Conservation (phyloP, 2,888 invertebrate species). For the Morinoia aosen region DNA sequence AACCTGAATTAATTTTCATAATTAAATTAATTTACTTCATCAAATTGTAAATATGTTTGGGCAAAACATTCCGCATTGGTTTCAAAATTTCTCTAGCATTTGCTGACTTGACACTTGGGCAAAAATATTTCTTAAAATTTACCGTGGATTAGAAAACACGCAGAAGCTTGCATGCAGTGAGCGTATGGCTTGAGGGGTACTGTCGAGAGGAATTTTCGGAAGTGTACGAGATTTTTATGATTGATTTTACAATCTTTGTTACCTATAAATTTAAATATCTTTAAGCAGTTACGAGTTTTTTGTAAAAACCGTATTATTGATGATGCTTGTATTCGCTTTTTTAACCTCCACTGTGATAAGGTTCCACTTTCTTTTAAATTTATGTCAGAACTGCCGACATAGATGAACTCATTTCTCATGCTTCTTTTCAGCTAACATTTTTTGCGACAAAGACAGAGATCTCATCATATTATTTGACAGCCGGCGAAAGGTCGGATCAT, state of each 20-base stretch:
- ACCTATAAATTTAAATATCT: neutral
- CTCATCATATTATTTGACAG: neutral
- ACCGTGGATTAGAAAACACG: too few species aligned
- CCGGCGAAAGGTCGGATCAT: neutral
- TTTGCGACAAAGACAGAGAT: neutral
- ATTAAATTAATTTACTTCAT: too few species aligned
- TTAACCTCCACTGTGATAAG: neutral
- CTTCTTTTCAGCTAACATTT: neutral
- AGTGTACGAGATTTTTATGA: too few species aligned
- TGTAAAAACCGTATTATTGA: neutral
- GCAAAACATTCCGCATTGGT: too few species aligned
- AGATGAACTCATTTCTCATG: neutral
- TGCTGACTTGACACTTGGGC: too few species aligned
- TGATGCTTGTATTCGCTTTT: neutral
- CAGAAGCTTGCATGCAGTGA: too few species aligned
- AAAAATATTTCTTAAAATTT: too few species aligned
- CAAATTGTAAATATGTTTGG: too few species aligned
- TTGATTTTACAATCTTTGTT: neutral
- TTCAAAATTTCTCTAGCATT: too few species aligned
- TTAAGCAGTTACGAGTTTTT: neutral
- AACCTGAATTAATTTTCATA: too few species aligned
- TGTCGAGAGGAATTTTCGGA: too few species aligned
- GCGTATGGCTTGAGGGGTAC: too few species aligned
- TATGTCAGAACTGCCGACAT: neutral
- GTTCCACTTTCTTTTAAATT: neutral